Base-by-base conservation (phyloP, 1,140 invertebrate genomes). In the Drosophila arawakana region DNA sequence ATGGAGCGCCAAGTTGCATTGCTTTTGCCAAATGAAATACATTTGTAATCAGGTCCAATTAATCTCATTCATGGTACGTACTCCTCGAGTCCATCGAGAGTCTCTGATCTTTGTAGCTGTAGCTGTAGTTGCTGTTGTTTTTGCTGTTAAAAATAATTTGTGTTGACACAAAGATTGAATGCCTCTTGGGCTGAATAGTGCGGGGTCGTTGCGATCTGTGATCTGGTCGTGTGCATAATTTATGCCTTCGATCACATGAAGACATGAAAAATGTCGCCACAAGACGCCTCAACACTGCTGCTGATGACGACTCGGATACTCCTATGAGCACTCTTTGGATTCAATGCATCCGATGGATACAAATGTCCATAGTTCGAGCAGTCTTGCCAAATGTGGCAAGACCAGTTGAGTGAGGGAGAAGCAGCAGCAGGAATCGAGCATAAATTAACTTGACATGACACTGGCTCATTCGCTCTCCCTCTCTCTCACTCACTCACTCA, bases 161-260 rank as follows among this genome's bases (percentile, higher is more conserved):
- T 88, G 84, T 88, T 89, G 84, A 88, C 84, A 88, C 84, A 88
- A 88, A 88, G 84, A 88, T 88, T 88, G 84, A 88, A 88, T 80
- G 84, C 84, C 80, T 30, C 25, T 69, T 43, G 62, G 50, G 41
- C 44, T 30, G 50, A 21, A 21, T 2, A 47, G 30, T 41, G 44
- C 35, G 52, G 15, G 18, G 7, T 3, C 30, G 25, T 30, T 30
- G 25, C 25, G 25, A 30, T 30, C 21, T 13, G 10, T 41, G 81
- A 84, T 84, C 84, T 73, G 52, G 63, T 54, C 62, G 65, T 59
- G 70, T 73, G 69, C 74, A 90, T 88, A 88, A 88, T 88, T 88
- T 88, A 88, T 88, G 84, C 85, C 84, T 88, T 89, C 84, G 84
- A 88, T 88, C 84, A 80, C 80, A 89, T 88, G 77, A 83, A 84